Evolutionary conservation across 1,140 invertebrate genomes (phyloP), one percentile per base, ranked within the genome.

Genomic region (Holcopasites calliopsidis): DNA sequence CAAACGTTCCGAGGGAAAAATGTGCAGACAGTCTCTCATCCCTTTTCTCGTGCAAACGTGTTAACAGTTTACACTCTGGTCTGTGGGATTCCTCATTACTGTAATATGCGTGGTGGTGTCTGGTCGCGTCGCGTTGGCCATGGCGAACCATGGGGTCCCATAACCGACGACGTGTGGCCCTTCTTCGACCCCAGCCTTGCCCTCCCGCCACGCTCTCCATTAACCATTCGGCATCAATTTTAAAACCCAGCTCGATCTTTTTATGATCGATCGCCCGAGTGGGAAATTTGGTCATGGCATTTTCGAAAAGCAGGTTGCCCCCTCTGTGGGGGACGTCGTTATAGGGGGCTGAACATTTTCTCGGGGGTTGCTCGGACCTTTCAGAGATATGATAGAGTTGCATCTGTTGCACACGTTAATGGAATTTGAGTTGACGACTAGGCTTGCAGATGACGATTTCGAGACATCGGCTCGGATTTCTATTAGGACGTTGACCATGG

Each of bases 41-140:
- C 28, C 28, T 4, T 42, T 61, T 44, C 10, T 44, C n/a, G 7
- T 8, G 40, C 7, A 8, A 18, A 47, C 42, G 40, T 62, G 16
- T 21, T 10, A 47, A 64, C n/a, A 28, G 31, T 66, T 35, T 5
- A 26, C 31, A 26, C 35, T 35, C 16, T 3, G 3, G 11, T 35
- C 13, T 4, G 6, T 66, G 40, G 21, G 28, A 57, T 47, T 16
- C 38, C 16, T 16, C 35, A 68, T 70, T 16, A 42, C 2, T 40
- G 26, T 23, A 13, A 64, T 31, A 42, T 3, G 28, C 55, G 38
- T n/a, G n/a, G n/a, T n/a, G n/a, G n/a, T n/a, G n/a, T 44, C 26
- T 64, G 33, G 44, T 28, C 6, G 35, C 60, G 8, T 73, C 60
- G 70, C 70, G 70, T 65, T 73, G 70, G 70, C 60, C 70, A 8